A percentile compares a stretch with the other conserved stretches of the same genome.
phyloP scores from a whole-genome alignment of 2,888 invertebrate genomes.

The Sceliomorpha sp. region DNA sequence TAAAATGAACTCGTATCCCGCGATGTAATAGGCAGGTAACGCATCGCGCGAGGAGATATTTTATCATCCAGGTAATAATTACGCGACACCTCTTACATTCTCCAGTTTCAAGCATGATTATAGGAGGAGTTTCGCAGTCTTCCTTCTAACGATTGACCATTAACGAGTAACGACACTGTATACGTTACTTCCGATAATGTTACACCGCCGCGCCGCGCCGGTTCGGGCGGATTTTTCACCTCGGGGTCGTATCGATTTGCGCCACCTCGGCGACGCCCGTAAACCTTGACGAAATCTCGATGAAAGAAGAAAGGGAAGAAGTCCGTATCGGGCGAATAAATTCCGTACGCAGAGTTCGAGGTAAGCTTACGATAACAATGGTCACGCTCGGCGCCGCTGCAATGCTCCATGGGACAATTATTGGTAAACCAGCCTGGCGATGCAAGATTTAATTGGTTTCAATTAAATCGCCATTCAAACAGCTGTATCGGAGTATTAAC shows the following conservation, averaged over 20 bases:
- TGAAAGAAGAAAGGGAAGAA: no score
- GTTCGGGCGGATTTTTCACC: slow-evolving; percentile 21
- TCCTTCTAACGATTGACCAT: slow-evolving; percentile 36
- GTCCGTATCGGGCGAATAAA: no score
- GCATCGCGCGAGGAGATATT: neutral
- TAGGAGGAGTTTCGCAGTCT: slow-evolving; percentile 29
- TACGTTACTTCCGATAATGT: slow-evolving; percentile 34
- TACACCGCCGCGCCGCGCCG: slow-evolving; percentile 17
- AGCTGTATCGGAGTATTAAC: no score
- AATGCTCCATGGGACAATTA: no score
- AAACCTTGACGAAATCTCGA: no score
- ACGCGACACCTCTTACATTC: slow-evolving; percentile 24
- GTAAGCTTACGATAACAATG: no score
- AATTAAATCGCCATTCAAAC: neutral
- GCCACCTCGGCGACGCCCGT: no score
- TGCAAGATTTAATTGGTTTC: neutral
- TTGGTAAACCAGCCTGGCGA: no score
- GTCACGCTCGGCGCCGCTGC: no score
- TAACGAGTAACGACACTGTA: slow-evolving; percentile 31
- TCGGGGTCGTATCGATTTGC: no score
- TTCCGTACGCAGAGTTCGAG: no score
- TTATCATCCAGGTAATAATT: slow-evolving; percentile 17
- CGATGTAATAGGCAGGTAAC: neutral
- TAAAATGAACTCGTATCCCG: no score
- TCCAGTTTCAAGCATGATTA: slow-evolving; percentile 35